phyloP scores from a whole-genome alignment of 1,140 invertebrate genomes.

The Galleria mellonella region DNA sequence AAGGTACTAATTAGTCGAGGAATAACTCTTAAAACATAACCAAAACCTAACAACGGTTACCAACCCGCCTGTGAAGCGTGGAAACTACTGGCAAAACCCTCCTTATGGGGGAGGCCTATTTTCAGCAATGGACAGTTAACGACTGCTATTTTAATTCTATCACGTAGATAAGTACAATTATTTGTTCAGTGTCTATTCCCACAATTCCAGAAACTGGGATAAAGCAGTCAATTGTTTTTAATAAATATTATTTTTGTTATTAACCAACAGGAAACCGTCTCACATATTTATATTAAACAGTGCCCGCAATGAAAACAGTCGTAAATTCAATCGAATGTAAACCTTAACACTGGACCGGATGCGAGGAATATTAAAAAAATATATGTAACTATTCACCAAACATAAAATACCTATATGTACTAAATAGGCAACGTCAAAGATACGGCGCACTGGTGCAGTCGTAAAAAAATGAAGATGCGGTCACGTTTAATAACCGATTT shows the following conservation, averaged over 20 bases:
- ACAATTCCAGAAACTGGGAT: constrained; percentile 16
- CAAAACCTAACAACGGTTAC: too few relatives aligned
- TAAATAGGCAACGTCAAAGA: constrained; percentile 41
- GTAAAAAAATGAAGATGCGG: constrained; percentile 34
- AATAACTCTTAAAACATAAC: too few relatives aligned
- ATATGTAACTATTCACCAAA: constrained; percentile 46
- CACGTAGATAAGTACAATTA: too few relatives aligned
- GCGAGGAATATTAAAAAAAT: constrained; percentile 55
- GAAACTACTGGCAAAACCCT: too few relatives aligned
- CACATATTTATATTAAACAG: constrained; percentile 67
- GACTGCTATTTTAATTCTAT: too few relatives aligned
- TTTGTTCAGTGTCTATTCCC: too few relatives aligned
- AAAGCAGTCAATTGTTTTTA: constrained; percentile 46
- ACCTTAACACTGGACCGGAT: constrained; percentile 46
- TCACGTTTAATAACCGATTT: constrained; percentile 40
- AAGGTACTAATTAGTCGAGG: too few relatives aligned
- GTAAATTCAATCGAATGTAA: constrained; percentile 66
- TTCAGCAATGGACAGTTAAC: too few relatives aligned
- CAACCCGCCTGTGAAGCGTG: too few relatives aligned
- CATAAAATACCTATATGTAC: too few relatives aligned
- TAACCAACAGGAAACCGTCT: constrained; percentile 56
- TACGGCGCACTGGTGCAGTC: constrained; percentile 5
- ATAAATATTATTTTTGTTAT: constrained; percentile 45
- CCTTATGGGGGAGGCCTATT: too few relatives aligned
- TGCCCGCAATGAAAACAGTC: constrained; percentile 65